A percentile compares a stretch with the other conserved stretches of the same genome.
phyloP scores from a whole-genome alignment of 2,113 vertebrate genomes.

The human region DNA sequence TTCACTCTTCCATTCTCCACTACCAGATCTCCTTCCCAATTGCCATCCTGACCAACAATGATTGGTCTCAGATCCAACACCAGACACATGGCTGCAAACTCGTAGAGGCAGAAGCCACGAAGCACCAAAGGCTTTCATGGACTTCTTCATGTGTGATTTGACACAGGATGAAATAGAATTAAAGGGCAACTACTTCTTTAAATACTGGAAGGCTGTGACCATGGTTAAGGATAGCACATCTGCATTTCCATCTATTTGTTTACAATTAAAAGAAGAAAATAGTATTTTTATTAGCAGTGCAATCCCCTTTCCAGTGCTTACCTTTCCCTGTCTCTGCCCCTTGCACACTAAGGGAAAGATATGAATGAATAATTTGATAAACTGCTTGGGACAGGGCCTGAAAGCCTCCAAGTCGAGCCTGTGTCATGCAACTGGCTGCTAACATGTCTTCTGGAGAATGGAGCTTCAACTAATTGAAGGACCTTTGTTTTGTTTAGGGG shows the following conservation, averaged over 20 bases:
- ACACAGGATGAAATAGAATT: neutral
- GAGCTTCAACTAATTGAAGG: neutral
- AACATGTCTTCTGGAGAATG: neutral
- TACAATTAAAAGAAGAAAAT: neutral
- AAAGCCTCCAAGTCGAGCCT: neutral
- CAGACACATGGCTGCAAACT: neutral
- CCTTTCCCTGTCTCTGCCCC: neutral
- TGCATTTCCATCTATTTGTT: neutral
- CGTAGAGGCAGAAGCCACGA: neutral
- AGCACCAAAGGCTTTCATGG: neutral
- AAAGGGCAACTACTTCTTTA: neutral
- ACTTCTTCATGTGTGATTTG: neutral
- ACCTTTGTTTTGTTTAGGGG: neutral
- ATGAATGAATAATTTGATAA: neutral
- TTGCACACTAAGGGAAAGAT: neutral
- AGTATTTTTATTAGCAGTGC: neutral
- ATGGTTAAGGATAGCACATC: neutral
- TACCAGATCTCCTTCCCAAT: neutral
- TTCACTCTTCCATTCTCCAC: neutral
- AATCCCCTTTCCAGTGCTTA: accelerated
- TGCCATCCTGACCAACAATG: neutral
- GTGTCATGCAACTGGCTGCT: neutral
- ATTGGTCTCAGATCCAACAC: neutral
- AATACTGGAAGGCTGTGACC: neutral
- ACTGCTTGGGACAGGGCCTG: neutral